Evolutionary conservation across 1,140 invertebrate species (phyloP).

Genomic region (Zophobas atratus): DNA sequence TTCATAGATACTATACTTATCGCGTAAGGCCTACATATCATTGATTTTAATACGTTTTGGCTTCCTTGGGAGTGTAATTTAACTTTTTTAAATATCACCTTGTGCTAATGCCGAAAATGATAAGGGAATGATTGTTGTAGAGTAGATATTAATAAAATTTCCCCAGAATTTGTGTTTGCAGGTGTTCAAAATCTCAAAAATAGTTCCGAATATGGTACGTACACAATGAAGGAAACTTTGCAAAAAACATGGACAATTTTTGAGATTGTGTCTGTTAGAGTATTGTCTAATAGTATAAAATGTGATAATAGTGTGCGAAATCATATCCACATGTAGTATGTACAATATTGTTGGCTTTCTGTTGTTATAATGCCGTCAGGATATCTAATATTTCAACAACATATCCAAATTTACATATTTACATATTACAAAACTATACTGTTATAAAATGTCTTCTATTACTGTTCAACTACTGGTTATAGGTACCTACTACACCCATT

Average conservation of each 20-base stretch:
- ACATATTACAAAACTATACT: slow-evolving; percentile 5
- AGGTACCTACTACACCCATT: slow-evolving; percentile 9
- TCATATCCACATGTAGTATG: slow-evolving; percentile 34
- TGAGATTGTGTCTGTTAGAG: slow-evolving; percentile 26
- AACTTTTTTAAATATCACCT: background rate
- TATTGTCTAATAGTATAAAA: slow-evolving; percentile 30
- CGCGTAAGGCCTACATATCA: slow-evolving; percentile 33
- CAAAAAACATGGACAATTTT: slow-evolving; percentile 5
- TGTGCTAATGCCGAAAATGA: background rate
- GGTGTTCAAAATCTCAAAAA: slow-evolving; percentile 22
- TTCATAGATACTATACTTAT: slow-evolving; percentile 27
- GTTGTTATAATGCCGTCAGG: slow-evolving; percentile 18
- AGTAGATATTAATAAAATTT: slow-evolving; percentile 18
- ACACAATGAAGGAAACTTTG: background rate
- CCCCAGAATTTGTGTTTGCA: slow-evolving; percentile 16
- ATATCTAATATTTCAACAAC: slow-evolving; percentile 14
- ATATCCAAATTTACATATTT: slow-evolving; percentile 16
- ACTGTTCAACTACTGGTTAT: slow-evolving; percentile 5
- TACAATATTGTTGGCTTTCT: slow-evolving; percentile 39
- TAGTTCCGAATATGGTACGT: background rate
- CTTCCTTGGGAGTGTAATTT: slow-evolving; percentile 24
- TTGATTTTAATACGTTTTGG: slow-evolving; percentile 21
- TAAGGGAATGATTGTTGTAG: slow-evolving; percentile 31
- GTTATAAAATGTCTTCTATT: slow-evolving; percentile 28
- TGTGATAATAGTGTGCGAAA: slow-evolving; percentile 39